Percentiles rank a stretch among this genome's conserved stretches.
Conservation (phyloP, 2,797 vertebrate genomes). For the Crypturellus tataupa region DNA sequence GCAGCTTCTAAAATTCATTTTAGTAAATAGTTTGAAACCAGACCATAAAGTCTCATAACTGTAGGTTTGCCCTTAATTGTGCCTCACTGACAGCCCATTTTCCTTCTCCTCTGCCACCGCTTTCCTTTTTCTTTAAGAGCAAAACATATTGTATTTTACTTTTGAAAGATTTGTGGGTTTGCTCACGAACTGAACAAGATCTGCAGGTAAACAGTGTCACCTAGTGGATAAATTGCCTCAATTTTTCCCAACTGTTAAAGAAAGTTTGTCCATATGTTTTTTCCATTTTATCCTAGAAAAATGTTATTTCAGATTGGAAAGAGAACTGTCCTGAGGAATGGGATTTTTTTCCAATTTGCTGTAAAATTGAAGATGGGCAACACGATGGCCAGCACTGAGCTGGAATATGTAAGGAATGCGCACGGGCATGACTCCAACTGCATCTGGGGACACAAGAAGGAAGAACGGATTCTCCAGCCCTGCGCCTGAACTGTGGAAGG, state of each 20-base stretch:
- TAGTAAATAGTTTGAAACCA: conserved; percentile 72
- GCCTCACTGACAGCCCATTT: conserved; percentile 67
- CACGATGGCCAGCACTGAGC: background rate
- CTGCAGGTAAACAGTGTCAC: conserved; percentile 83
- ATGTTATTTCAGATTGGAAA: background rate
- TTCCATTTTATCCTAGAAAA: background rate
- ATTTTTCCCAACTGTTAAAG: background rate
- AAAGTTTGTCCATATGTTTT: background rate
- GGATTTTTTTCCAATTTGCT: background rate
- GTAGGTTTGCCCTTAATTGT: conserved; percentile 68
- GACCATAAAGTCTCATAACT: conserved; percentile 55
- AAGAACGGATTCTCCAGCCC: background rate
- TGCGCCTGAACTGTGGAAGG: background rate
- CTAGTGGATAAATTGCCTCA: conserved; percentile 72
- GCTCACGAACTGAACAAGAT: conserved; percentile 3
- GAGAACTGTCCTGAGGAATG: background rate
- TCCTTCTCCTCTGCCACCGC: conserved; percentile 44
- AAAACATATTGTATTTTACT: conserved; percentile 45
- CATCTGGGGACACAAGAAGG: background rate
- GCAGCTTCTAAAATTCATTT: conserved; percentile 69
- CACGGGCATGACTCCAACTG: background rate
- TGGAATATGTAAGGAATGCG: background rate
- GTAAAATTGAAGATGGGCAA: background rate
- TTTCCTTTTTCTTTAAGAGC: conserved; percentile 49
- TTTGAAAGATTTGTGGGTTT: conserved; percentile 42